Base-by-base conservation (phyloP, 2,797 vertebrate species). In the Fistularia commersonii region DNA sequence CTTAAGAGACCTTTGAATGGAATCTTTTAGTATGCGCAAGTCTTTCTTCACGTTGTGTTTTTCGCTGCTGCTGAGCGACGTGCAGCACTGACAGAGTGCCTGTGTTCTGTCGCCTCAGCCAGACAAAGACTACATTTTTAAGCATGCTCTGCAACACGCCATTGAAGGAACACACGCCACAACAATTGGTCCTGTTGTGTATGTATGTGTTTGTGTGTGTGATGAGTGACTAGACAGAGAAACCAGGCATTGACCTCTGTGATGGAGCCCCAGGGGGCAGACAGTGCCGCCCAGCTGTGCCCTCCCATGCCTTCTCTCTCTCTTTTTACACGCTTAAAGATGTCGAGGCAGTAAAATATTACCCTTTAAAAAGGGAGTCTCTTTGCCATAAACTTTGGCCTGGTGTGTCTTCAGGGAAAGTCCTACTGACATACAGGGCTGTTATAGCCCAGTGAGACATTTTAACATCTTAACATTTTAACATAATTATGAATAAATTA, bases 121-220 rank as follows among this genome's bases (percentile, higher is more conserved):
- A 83, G 89, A 93, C 90, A 90, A 95, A 91, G 91, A 85, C 80
- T 87, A 89, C 89, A 91, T 93, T 93, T 23, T 89, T 87, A 90
- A 87, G 80, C 82, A 69, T 57, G 76, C 78, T 80, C 73, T 76
- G 84, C 82, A 80, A 74, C 80, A 82, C 61, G 81, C 84, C 73
- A 73, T 84, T 85, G 76, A 87, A 72, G 52, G 79, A 86, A 72
- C 66, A 65, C 78, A 77, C 73, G 85, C 80, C 74, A 59, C 83
- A 89, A 95, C 90, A 95, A 96, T 90, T 65, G 88, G 74, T 45
- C 64, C 77, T 80, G 88, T 90, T 95, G 90, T 93, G 77, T 72
- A 74, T 73, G 82, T 48, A 64, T 57, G 67, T 59, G 63, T 79
- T 57, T 74, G 70, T 72, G 69, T 61, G 76, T 42, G 61, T 15